Conservation (phyloP, 2,888 invertebrate species). For the Caenorhabditis sp. region DNA sequence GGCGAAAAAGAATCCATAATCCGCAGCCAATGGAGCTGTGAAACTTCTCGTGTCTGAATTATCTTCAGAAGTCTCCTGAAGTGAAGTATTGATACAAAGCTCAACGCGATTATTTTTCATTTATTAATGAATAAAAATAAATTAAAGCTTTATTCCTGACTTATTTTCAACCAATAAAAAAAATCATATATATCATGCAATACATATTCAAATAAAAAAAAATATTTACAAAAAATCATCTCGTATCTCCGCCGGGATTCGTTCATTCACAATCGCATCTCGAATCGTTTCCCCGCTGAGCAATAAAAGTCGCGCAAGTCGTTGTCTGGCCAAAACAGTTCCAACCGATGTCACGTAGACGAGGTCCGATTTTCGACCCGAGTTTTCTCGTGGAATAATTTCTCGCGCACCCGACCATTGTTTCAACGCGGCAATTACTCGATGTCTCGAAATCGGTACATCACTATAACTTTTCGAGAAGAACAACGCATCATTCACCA, state of each 20-base stretch:
- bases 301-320: slow-evolving; percentile 35
- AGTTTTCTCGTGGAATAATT: slow-evolving; percentile 34
- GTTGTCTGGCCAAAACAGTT: slow-evolving; percentile 39
- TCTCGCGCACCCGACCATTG: slow-evolving; percentile 44
- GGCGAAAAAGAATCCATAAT: no score
- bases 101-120: no score
- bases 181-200: no score
- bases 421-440: slow-evolving; percentile 34
- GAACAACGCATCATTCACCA: slow-evolving; percentile 40
- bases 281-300: slow-evolving; percentile 35
- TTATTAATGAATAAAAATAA: no score
- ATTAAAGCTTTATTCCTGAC: no score
- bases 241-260: slow-evolving; percentile 32
- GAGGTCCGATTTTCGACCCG: slow-evolving; percentile 28
- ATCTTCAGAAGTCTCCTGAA: no score
- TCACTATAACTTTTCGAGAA: slow-evolving; percentile 29
- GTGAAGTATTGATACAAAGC: no score
- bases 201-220: not conserved
- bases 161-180: no score
- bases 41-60: no score
- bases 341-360: slow-evolving; percentile 43
- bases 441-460: slow-evolving; percentile 17
- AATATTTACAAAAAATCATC: slow-evolving; percentile 32
- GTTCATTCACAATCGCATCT: slow-evolving; percentile 34
- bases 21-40: no score